Evolutionary conservation across 2,888 invertebrate species (phyloP).

Genomic region (Eupsilia transversa): DNA sequence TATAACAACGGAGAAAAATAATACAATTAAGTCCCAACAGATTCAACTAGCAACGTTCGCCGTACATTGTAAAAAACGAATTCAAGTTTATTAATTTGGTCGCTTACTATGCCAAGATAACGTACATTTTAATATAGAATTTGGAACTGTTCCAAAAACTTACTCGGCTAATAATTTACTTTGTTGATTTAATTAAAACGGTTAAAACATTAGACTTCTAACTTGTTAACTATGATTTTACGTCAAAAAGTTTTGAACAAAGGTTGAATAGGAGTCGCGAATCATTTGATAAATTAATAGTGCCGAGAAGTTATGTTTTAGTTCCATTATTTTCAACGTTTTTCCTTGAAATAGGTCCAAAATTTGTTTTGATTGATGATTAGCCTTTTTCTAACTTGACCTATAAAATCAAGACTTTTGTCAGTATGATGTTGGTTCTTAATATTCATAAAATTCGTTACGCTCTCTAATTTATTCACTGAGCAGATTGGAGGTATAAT

Average conservation of each 20-base stretch:
- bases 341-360: conserved; percentile 41
- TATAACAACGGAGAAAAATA: conserved; percentile 22
- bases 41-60: conserved; percentile 22
- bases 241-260: conserved; percentile 52
- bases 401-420: conserved; percentile 1
- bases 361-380: conserved; percentile 31
- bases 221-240: conserved; percentile 54
- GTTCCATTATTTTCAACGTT: conserved; percentile 42
- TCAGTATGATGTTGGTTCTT: neutral
- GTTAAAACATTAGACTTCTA: conserved; percentile 58
- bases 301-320: conserved; percentile 36
- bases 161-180: conserved; percentile 56
- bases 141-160: conserved; percentile 63
- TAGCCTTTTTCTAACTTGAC: conserved; percentile 13
- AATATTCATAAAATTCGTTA: conserved; percentile 29
- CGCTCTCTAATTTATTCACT: conserved; percentile 23
- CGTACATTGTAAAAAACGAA: conserved; percentile 50
- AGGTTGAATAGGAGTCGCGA: conserved; percentile 43
- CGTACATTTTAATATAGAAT: conserved; percentile 58
- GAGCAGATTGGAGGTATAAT: conserved; percentile 22
- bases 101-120: conserved; percentile 54
- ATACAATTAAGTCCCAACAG: conserved; percentile 23
- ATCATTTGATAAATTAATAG: conserved; percentile 58
- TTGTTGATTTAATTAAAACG: conserved; percentile 65
- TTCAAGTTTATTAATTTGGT: conserved; percentile 61